Evolutionary conservation across 2,797 vertebrate genomes (phyloP).

Genomic region (Chloroceryle amazona): DNA sequence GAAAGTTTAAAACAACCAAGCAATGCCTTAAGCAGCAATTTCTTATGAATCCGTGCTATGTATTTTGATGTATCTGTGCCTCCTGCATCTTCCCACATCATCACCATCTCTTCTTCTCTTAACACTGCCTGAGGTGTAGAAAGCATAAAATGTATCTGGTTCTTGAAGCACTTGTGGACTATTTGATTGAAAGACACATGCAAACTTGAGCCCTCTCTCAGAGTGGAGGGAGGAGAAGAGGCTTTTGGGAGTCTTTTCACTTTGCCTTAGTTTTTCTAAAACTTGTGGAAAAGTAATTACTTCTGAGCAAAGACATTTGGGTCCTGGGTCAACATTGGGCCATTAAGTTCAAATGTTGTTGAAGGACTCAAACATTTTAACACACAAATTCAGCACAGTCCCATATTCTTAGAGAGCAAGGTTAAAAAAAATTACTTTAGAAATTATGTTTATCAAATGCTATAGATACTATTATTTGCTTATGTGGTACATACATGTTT

Average conservation of each 20-base stretch:
- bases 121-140: not conserved
- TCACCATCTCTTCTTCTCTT: not conserved
- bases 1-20: not conserved
- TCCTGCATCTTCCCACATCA: not conserved
- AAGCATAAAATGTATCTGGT: not conserved
- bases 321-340: not conserved
- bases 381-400: not conserved
- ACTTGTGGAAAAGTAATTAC: not conserved
- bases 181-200: not conserved
- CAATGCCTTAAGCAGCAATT: not conserved
- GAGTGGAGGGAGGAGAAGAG: accelerated
- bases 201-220: not conserved
- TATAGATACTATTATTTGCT: not conserved
- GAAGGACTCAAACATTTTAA: not conserved
- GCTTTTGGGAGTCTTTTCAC: not conserved
- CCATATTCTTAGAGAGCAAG: not conserved
- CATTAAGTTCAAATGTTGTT: not conserved
- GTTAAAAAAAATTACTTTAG: not conserved
- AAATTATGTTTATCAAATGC: not conserved
- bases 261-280: not conserved
- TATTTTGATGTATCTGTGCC: not conserved
- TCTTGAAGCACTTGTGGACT: not conserved
- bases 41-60: not conserved
- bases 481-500: not conserved
- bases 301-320: not conserved